Percentiles rank a stretch among this genome's conserved stretches.
phyloP scores from a whole-genome alignment of 1,140 invertebrate species.

The Zaprionus camerounensis region DNA sequence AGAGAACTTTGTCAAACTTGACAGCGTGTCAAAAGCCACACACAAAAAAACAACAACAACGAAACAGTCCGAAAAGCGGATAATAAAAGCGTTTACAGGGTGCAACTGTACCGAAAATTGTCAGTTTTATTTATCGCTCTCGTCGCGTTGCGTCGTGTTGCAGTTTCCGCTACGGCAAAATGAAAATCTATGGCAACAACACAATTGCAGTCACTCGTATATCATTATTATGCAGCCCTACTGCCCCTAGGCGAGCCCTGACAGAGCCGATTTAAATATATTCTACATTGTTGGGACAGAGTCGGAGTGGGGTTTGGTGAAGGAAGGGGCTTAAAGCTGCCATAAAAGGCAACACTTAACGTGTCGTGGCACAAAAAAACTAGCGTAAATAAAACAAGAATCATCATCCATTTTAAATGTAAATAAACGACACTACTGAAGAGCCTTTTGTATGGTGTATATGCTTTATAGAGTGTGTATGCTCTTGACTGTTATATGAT shows the following conservation, averaged over 20 bases:
- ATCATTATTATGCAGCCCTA: conserved; percentile 27
- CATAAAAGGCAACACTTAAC: conserved; percentile 9
- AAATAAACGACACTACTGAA: background rate
- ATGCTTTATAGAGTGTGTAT: background rate
- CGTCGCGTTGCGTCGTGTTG: background rate
- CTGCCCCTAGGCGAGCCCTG: background rate
- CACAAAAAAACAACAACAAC: background rate
- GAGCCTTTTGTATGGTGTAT: background rate
- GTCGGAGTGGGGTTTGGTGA: background rate
- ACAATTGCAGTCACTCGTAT: conserved; percentile 22
- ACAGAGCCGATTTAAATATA: conserved; percentile 40
- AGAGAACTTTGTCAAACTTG: conserved; percentile 54
- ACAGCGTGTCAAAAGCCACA: conserved; percentile 45
- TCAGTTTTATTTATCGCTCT: conserved; percentile 42
- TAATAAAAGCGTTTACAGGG: conserved; percentile 18
- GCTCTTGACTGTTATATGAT: background rate
- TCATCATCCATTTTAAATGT: background rate
- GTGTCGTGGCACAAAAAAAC: background rate
- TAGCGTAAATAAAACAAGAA: background rate
- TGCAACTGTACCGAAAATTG: conserved; percentile 41
- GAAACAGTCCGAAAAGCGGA: background rate
- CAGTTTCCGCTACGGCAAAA: background rate
- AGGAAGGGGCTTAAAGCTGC: background rate
- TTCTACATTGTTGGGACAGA: background rate
- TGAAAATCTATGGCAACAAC: conserved; percentile 28